Percentiles rank a stretch among this genome's conserved stretches.
These are phyloP conservation scores for Allacma fusca DNA, from an alignment of 2,888 invertebrate species.

Conservation along the genomic window DNA sequence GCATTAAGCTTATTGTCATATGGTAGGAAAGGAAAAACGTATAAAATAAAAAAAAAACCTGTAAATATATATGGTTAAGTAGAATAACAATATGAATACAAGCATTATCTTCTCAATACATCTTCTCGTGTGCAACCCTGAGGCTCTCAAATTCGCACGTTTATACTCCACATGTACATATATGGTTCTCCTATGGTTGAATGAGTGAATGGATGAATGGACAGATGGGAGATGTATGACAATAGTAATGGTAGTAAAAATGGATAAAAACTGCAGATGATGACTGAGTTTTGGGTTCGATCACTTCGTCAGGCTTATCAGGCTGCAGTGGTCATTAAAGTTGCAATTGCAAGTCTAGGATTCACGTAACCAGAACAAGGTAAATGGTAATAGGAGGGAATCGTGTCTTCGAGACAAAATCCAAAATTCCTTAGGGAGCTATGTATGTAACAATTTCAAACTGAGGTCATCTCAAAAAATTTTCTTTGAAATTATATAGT, in stretches of 20 bases:
- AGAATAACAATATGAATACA: neutral
- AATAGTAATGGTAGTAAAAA: neutral
- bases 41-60: neutral
- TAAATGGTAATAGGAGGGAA: slow-evolving; percentile 5
- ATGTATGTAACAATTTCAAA: neutral
- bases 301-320: neutral
- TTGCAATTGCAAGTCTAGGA: neutral
- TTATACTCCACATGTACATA: neutral
- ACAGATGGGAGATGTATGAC: neutral
- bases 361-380: slow-evolving; percentile 24
- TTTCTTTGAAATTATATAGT: neutral
- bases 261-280: neutral
- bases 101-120: neutral
- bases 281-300: neutral
- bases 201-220: neutral
- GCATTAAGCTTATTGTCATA: no score
- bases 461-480: neutral
- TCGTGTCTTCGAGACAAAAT: neutral
- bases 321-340: neutral
- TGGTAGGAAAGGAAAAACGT: neutral
- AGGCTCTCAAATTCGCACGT: neutral
- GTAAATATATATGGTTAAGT: neutral
- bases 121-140: slow-evolving; percentile 6
- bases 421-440: neutral
- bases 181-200: neutral